Base-by-base conservation (phyloP, 2,888 invertebrate species). In the Macrostomum cliftonense region DNA sequence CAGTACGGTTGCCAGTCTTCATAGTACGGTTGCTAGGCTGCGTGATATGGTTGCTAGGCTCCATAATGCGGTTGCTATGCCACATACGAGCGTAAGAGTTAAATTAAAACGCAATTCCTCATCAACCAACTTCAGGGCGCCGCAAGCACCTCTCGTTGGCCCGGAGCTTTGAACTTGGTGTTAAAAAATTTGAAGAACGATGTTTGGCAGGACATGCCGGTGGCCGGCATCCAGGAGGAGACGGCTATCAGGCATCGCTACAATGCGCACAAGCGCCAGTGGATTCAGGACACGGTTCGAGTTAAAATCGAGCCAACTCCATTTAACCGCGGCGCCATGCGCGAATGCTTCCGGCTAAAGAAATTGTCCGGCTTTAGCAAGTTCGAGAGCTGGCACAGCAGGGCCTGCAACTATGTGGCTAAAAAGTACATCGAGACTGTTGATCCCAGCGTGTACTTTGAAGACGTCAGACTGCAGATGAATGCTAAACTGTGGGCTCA, bases 401-500 rank as follows among this genome's bases (percentile, higher is more conserved):
- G 75, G 19, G 52, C 51, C 13, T 37, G 43, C 12, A 51, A 51
- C 37, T 51, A 51, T 59, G 76, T 76, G 46, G 75, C 75, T 37
- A 76, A 76, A 58, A 58, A 63, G 14, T 76, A 76, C 63, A 73
- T 73, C 60, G 69, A 71, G 46, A 56, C 63, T 36, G 75, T 75
- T 9, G 71, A 71, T 39, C 57, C 72, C 17, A 61, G 69, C 14
- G 72, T 73, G 2, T 73, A 76, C 57, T 75, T 75, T 62, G 73
- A 75, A 52, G 76, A 76, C 60, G 76, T 76, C 37, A 68, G 68
- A 51, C 65, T 76, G n/a, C 76, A 76, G 63, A 75, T 76, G 75
- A 75, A 76, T 61, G 75, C 76, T 28, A 76, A 76, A 58, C 62
- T 76, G 42, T 76, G 76, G 76, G 75, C 74, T 12, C 75, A 76